A percentile compares a stretch with the other conserved stretches of the same genome.
phyloP scores from a whole-genome alignment of 2,113 vertebrate genomes.

The Nothoprocta perdicaria region DNA sequence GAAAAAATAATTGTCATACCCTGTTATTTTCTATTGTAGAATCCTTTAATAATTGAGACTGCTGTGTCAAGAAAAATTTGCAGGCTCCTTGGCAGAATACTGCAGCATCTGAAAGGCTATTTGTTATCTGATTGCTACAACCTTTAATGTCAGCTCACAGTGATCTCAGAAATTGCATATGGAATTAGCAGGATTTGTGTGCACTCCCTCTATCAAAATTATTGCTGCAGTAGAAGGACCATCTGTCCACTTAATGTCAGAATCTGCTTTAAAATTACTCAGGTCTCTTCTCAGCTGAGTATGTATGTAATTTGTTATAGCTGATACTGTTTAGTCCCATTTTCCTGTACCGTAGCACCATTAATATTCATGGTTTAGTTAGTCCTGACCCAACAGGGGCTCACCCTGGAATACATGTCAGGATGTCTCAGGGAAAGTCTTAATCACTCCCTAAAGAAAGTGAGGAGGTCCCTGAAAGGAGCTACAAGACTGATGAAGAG shows the following conservation, averaged over 20 bases:
- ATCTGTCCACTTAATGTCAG: not conserved
- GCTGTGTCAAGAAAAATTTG: not conserved
- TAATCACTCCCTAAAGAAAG: not conserved
- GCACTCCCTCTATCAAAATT: not conserved
- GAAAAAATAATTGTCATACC: conserved; percentile 18
- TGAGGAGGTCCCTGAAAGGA: not conserved
- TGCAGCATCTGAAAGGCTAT: not conserved
- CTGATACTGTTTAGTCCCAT: rapidly evolving
- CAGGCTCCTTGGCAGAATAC: not conserved
- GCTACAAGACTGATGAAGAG: not conserved
- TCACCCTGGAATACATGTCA: not conserved
- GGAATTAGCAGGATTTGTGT: not conserved
- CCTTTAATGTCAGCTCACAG: not conserved
- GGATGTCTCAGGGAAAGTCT: not conserved
- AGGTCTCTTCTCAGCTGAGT: not conserved
- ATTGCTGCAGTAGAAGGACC: conserved; percentile 1
- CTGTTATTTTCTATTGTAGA: conserved; percentile 15
- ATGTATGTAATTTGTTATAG: not conserved
- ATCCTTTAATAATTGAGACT: conserved; percentile 12
- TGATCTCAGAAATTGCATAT: not conserved
- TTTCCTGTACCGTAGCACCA: not conserved
- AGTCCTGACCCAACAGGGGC: not conserved
- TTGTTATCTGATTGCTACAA: rapidly evolving
- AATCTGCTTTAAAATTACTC: not conserved
- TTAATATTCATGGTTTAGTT: not conserved